phyloP scores from a whole-genome alignment of 2,888 invertebrate genomes.

The Eilema depressum region DNA sequence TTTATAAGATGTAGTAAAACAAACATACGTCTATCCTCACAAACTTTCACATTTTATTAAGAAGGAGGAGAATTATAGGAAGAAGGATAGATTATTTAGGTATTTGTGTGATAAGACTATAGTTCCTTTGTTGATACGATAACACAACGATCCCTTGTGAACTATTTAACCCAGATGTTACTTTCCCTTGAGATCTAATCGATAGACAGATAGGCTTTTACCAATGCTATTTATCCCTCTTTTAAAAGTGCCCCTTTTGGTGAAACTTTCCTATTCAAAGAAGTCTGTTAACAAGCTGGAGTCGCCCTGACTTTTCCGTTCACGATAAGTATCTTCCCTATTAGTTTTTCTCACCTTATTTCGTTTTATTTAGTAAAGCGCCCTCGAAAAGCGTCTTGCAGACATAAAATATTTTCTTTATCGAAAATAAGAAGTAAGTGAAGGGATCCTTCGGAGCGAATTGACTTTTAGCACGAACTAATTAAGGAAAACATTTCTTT shows the following conservation, averaged over 20 bases:
- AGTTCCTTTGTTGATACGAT: not conserved
- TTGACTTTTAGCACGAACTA: constrained; percentile 20
- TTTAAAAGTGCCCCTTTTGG: not conserved
- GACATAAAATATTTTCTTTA: constrained; percentile 15
- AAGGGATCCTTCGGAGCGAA: constrained; percentile 16
- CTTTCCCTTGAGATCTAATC: not conserved
- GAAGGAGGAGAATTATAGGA: not conserved
- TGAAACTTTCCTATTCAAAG: constrained; percentile 9
- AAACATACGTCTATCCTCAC: no score
- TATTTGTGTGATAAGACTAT: not conserved
- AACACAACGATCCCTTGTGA: not conserved
- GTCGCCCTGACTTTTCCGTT: constrained; percentile 14
- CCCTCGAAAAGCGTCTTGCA: not conserved
- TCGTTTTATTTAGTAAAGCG: constrained; percentile 9
- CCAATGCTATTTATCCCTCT: not conserved
- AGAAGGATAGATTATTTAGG: not conserved
- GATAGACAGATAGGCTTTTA: not conserved
- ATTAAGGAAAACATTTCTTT: constrained; percentile 18
- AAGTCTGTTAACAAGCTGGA: constrained; percentile 5
- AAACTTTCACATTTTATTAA: not conserved
- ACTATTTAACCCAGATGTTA: not conserved
- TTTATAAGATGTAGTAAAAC: no score
- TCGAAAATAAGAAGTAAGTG: constrained; percentile 18
- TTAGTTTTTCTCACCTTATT: constrained; percentile 10
- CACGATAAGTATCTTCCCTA: constrained; percentile 12